Base-by-base conservation (phyloP, 2,888 invertebrate species). In the Dicycla oo region DNA sequence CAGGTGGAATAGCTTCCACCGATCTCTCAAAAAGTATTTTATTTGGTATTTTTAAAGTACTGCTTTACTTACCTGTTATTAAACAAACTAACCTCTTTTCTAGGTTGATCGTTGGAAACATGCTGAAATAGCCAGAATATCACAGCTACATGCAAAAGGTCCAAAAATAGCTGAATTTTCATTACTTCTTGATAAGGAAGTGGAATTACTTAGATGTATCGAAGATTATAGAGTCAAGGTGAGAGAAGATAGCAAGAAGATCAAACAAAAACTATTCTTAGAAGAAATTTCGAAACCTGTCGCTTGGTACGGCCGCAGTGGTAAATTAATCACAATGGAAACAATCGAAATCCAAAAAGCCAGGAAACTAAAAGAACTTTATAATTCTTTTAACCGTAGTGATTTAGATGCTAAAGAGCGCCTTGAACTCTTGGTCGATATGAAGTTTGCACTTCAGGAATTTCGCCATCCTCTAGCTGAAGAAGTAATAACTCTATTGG, bases 281-380 rank as follows among this genome's bases (percentile, higher is more conserved):
- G 97, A 97, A 79, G 96, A 97, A 84, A 97, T 98, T 88, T 97
- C 97, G 6, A 96, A 97, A 81, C 98, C 99, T 0, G 96, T 98
- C 56, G 97, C 97, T 71, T 98, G 98, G 98, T 96, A 97, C 75
- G 97, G 97, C 47, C 97, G 97, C 85, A 97, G 98, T 87, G 97
- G 97, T 30, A 96, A 95, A 75, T 90, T 97, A 49, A 97, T 98
- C 26, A 97, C 97, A 81, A 97, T 99, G 97, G 98, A 98, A 84
- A 98, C 98, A 0, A 90, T 98, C 65, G 98, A 97, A 90, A 98
- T 97, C 30, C 98, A 98, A 88, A 97, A 97, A 86, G 98, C 98
- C 23, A 97, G 97, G 65, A 97, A 98, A 88, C 96, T 98, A 60
- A 97, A 97, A 72, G 97, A 97, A 83, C 94, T 98, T 23, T 98